These are phyloP conservation scores for Frankliniella fusca DNA, from an alignment of 2,888 invertebrate genomes.

Conservation along the genomic window DNA sequence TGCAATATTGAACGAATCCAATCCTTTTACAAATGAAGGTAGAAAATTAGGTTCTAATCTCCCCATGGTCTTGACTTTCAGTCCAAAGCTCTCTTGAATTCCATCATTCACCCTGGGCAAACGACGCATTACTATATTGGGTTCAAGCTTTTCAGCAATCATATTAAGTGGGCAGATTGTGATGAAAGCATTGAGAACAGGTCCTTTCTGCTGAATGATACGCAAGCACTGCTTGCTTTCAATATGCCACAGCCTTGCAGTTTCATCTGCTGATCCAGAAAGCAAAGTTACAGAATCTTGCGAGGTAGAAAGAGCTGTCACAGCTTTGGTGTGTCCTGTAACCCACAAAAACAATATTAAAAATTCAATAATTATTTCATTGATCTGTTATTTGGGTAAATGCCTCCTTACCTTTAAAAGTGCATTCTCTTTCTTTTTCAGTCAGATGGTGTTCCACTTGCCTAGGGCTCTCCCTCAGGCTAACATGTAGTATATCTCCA, in stretches of 20 bases:
- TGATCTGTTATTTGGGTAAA: neutral
- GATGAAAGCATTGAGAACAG: constrained; percentile 67
- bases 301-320: constrained; percentile 70
- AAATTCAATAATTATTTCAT: neutral
- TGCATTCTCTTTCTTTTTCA: constrained; percentile 50
- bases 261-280: constrained; percentile 71
- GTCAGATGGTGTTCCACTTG: constrained; percentile 59
- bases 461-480: constrained; percentile 63
- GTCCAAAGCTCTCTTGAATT: neutral
- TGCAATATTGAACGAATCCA: neutral
- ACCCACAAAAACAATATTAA: neutral
- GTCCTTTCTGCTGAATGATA: constrained; percentile 67
- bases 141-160: constrained; percentile 41
- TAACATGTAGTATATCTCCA: constrained; percentile 67
- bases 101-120: constrained; percentile 27
- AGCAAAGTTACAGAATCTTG: constrained; percentile 65
- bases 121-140: constrained; percentile 39
- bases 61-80: neutral
- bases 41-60: neutral
- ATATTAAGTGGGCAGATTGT: constrained; percentile 51
- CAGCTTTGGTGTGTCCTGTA: constrained; percentile 61
- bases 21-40: neutral
- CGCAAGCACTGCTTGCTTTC: constrained; percentile 68
- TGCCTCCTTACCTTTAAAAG: constrained; percentile 48
- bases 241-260: constrained; percentile 77